Conservation (phyloP, 2,888 invertebrate genomes). For the Carabus problematicus region DNA sequence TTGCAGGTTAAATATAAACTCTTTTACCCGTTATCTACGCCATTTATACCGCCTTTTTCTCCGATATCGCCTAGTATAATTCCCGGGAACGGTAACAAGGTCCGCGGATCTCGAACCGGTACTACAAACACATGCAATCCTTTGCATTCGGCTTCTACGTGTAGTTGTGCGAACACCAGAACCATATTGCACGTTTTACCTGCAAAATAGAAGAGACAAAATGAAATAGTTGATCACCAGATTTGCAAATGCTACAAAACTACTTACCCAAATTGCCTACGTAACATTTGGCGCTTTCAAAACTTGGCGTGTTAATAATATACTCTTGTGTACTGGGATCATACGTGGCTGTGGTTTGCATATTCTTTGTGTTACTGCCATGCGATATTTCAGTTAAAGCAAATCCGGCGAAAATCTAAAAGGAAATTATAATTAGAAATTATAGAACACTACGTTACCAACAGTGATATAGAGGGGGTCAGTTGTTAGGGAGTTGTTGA, state of each 20-base stretch:
- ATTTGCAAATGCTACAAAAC: too few species aligned
- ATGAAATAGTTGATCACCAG: too few species aligned
- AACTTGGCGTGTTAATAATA: constrained; percentile 89
- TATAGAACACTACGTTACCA: too few species aligned
- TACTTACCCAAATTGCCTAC: constrained; percentile 84
- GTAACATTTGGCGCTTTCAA: constrained; percentile 97
- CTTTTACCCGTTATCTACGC: constrained; percentile 87
- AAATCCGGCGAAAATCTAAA: constrained; percentile 78
- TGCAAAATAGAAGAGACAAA: constrained; percentile 50
- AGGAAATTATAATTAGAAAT: too few species aligned
- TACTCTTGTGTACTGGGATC: constrained; percentile 80
- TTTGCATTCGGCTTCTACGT: constrained; percentile 79
- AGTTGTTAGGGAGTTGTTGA: too few species aligned
- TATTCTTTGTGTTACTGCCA: constrained; percentile 91
- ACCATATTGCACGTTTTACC: constrained; percentile 86
- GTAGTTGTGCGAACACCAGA: constrained; percentile 87
- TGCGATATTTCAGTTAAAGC: constrained; percentile 93
- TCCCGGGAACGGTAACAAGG: constrained; percentile 80
- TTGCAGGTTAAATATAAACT: background rate
- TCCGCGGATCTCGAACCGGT: constrained; percentile 80
- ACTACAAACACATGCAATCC: constrained; percentile 91
- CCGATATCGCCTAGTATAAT: constrained; percentile 92
- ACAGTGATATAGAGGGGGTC: too few species aligned
- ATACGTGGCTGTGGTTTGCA: constrained; percentile 90
- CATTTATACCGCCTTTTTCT: constrained; percentile 89